Evolutionary conservation across 2,888 invertebrate species (phyloP).

Genomic region (Leucozona laternaria): DNA sequence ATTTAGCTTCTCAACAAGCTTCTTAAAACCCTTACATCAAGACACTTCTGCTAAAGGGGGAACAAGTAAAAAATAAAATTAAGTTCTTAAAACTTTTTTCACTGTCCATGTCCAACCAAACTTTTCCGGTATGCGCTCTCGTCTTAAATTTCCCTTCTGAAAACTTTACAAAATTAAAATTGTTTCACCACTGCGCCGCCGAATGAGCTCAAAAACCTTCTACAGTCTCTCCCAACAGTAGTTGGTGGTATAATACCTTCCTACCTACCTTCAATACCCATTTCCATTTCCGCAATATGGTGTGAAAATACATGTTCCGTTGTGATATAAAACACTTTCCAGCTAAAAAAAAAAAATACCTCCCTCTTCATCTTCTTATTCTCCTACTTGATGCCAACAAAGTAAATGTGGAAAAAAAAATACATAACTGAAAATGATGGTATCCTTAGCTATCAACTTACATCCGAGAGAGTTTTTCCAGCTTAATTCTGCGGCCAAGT

Average conservation of each 20-base stretch:
- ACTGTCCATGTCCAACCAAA: slow-evolving; percentile 55
- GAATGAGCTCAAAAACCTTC: neutral
- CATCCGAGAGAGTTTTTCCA: slow-evolving; percentile 53
- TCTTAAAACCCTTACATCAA: slow-evolving; percentile 30
- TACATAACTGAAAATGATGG: slow-evolving; percentile 55
- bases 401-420: slow-evolving; percentile 26
- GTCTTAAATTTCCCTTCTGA: slow-evolving; percentile 40
- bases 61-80: slow-evolving; percentile 22
- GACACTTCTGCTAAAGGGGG: slow-evolving; percentile 37
- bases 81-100: slow-evolving; percentile 31
- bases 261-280: slow-evolving; percentile 39
- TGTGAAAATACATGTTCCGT: slow-evolving; percentile 69
- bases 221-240: neutral
- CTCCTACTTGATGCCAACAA: slow-evolving; percentile 21
- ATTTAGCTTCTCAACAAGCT: slow-evolving; percentile 48
- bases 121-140: slow-evolving; percentile 45
- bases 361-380: slow-evolving; percentile 36
- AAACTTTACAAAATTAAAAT: slow-evolving; percentile 74
- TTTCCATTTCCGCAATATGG: slow-evolving; percentile 61
- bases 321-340: slow-evolving; percentile 60
- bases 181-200: slow-evolving; percentile 37
- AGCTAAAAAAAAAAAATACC: neutral
- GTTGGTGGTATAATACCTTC: too few relatives aligned
- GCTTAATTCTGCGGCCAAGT: slow-evolving; percentile 73
- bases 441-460: slow-evolving; percentile 68